Conservation (phyloP, 2,888 invertebrate genomes). For the Platycheirus albimanus region DNA sequence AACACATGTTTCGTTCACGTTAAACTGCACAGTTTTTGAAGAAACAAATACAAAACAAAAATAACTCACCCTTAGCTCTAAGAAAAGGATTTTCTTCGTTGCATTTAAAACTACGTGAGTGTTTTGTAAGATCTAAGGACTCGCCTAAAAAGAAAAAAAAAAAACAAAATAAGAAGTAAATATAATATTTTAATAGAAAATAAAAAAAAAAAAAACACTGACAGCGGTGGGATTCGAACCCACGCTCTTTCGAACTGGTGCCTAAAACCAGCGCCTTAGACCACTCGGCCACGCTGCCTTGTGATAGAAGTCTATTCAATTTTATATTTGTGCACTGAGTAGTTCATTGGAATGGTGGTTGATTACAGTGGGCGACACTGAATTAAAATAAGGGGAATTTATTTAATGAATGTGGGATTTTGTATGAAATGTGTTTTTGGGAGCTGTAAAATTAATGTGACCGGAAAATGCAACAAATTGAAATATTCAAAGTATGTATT, state of each 20-base stretch:
- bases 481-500: no score
- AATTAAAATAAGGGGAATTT: background rate
- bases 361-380: conserved; percentile 26
- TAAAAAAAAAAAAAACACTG: conserved; percentile 47
- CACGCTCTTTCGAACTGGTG: conserved; percentile 75
- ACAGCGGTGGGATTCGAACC: conserved; percentile 75
- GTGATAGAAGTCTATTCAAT: background rate
- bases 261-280: conserved; percentile 75
- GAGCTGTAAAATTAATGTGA: no score
- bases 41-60: no score
- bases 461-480: no score
- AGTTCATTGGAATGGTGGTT: background rate
- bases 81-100: conserved; percentile 71
- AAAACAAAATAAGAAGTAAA: conserved; percentile 15
- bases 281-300: conserved; percentile 75
- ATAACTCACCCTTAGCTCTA: conserved; percentile 65
- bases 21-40: background rate
- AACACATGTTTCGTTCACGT: conserved; percentile 27
- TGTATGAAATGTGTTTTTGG: no score
- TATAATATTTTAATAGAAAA: conserved; percentile 4
- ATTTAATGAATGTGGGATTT: no score
- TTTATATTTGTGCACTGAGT: conserved; percentile 21
- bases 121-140: conserved; percentile 64
- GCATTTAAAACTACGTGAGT: conserved; percentile 70
- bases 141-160: conserved; percentile 58